These are phyloP conservation scores for Poeciliopsis turneri DNA, from an alignment of 2,797 vertebrate genomes.

Conservation along the genomic window DNA sequence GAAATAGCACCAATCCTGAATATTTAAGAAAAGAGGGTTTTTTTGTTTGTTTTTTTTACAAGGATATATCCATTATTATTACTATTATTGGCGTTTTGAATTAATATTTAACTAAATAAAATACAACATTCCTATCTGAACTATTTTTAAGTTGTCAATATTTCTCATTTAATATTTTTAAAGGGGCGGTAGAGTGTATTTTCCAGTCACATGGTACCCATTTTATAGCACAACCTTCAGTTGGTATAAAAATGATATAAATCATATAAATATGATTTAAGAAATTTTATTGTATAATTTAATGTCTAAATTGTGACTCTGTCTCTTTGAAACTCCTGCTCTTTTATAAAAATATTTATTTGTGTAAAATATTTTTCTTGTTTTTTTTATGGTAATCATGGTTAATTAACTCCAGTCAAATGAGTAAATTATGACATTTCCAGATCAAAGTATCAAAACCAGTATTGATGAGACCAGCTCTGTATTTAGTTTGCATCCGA, in stretches of 20 bases:
- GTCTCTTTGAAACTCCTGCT: too few species aligned
- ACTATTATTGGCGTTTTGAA: background rate
- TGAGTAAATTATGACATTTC: background rate
- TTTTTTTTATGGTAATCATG: background rate
- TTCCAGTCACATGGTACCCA: too few species aligned
- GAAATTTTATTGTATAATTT: too few species aligned
- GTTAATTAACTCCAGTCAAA: background rate
- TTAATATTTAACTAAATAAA: background rate
- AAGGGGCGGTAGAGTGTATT: too few species aligned
- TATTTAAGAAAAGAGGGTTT: background rate
- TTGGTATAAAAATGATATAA: too few species aligned
- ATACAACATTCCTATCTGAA: background rate
- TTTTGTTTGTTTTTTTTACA: background rate
- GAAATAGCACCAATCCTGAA: background rate
- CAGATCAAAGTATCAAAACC: background rate
- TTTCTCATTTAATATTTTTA: background rate
- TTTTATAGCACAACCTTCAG: too few species aligned
- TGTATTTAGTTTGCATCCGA: background rate
- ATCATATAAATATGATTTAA: too few species aligned
- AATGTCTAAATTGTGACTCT: too few species aligned
- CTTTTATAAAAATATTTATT: background rate
- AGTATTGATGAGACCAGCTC: background rate
- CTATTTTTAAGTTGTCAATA: background rate
- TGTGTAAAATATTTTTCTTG: background rate
- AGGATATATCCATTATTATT: background rate